phyloP scores from a whole-genome alignment of 2,888 invertebrate species.

The Agrotis clavis region DNA sequence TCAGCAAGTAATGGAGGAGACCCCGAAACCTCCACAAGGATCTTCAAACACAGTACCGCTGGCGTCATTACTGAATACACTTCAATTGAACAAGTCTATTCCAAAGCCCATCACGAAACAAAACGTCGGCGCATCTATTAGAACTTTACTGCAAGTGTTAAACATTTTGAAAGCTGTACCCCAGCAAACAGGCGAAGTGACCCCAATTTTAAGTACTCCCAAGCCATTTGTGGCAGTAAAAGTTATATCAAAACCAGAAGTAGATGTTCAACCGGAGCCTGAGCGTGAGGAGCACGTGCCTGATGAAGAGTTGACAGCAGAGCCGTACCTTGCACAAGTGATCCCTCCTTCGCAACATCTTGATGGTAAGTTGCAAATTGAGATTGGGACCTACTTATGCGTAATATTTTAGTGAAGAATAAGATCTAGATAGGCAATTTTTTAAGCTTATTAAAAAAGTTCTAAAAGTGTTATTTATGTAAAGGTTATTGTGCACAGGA shows the following conservation, averaged over 20 bases:
- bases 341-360: constrained; percentile 85
- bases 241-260: constrained; percentile 72
- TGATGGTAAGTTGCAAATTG: constrained; percentile 77
- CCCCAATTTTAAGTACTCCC: constrained; percentile 82
- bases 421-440: too few relatives aligned
- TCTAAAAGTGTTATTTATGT: neutral
- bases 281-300: constrained; percentile 32
- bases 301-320: constrained; percentile 78
- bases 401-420: too few relatives aligned
- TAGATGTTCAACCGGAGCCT: constrained; percentile 24
- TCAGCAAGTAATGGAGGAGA: constrained; percentile 78
- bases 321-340: constrained; percentile 82
- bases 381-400: too few relatives aligned
- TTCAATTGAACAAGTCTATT: constrained; percentile 94
- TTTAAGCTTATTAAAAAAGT: too few relatives aligned
- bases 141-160: constrained; percentile 94
- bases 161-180: constrained; percentile 92
- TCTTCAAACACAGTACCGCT: constrained; percentile 76
- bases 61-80: constrained; percentile 92
- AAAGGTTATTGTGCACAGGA: constrained; percentile 10
- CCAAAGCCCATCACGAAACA: constrained; percentile 94
- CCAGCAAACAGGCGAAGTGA: constrained; percentile 82
- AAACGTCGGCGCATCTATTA: constrained; percentile 95
- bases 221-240: constrained; percentile 78
- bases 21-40: constrained; percentile 69